Evolutionary conservation across 2,888 invertebrate genomes (phyloP).

Genomic region (Xestia c-nigrum): DNA sequence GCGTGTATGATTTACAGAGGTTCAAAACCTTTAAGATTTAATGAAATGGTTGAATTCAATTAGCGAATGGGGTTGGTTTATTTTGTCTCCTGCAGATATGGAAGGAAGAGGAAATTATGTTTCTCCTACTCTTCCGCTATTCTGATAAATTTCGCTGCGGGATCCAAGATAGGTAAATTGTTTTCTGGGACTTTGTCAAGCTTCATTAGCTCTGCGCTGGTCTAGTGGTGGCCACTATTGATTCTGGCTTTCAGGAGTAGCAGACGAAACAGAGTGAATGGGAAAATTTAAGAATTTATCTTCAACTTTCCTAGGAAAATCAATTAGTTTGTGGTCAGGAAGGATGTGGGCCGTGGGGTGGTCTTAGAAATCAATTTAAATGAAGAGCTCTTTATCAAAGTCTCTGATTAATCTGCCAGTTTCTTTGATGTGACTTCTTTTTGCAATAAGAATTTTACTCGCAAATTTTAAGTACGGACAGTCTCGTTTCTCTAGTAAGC

Average conservation of each 20-base stretch:
- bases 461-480: background rate
- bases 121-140: no score
- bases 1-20: constrained; percentile 2
- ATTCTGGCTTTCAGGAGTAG: no score
- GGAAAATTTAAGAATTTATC: background rate
- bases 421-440: constrained; percentile 12
- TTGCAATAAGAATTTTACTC: background rate
- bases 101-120: no score
- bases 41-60: background rate
- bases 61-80: background rate
- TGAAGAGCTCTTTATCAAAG: constrained; percentile 12
- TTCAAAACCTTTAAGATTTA: background rate
- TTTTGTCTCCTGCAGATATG: no score
- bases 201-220: no score
- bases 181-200: no score
- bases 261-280: background rate
- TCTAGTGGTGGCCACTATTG: no score
- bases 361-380: constrained; percentile 27
- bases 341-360: background rate
- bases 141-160: no score
- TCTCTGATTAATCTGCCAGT: constrained; percentile 10
- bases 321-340: constrained; percentile 5
- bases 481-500: background rate
- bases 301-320: background rate
- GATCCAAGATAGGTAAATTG: no score